A percentile compares a stretch with the other conserved stretches of the same genome.
Conservation (phyloP, 2,888 invertebrate genomes). For the Xylota sylvarum region DNA sequence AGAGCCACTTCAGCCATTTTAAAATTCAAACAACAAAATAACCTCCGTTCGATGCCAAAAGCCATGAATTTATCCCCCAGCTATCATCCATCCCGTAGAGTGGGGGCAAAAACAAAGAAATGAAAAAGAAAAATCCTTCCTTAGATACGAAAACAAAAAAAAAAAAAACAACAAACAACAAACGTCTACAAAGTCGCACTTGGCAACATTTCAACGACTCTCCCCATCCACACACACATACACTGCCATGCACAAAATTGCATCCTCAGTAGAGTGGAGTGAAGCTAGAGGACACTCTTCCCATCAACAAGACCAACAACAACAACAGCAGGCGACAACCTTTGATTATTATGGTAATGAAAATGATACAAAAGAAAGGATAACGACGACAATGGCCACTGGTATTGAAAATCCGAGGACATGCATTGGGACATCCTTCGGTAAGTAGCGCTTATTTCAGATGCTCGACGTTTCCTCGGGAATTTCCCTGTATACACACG, state of each 20-base stretch:
- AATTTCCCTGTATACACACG: not conserved
- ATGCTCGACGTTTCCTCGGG: conserved; percentile 26
- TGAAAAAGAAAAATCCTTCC: conserved; percentile 58
- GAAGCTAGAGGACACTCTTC: conserved; percentile 11
- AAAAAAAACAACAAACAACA: conserved; percentile 16
- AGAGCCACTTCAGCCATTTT: conserved; percentile 55
- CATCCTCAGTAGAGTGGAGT: conserved; percentile 8
- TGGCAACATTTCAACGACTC: conserved; percentile 50
- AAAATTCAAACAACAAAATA: conserved; percentile 67
- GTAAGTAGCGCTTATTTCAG: conserved; percentile 49
- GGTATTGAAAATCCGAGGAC: conserved; percentile 69
- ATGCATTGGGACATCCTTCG: conserved; percentile 48
- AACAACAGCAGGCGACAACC: conserved; percentile 26
- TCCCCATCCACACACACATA: not conserved
- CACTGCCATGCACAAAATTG: conserved; percentile 15
- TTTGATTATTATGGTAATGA: conserved; percentile 71
- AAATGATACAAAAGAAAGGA: conserved; percentile 63
- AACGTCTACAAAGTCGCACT: conserved; percentile 64
- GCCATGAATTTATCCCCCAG: conserved; percentile 6
- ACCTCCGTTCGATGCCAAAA: conserved; percentile 60
- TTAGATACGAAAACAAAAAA: conserved; percentile 24
- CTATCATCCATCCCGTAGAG: not conserved
- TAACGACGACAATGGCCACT: conserved; percentile 64
- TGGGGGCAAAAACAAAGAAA: conserved; percentile 31
- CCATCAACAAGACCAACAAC: not conserved